Percentiles rank a stretch among this genome's conserved stretches.
Evolutionary conservation across 1,140 invertebrate species (phyloP).

Genomic region (Drosophila orosa): DNA sequence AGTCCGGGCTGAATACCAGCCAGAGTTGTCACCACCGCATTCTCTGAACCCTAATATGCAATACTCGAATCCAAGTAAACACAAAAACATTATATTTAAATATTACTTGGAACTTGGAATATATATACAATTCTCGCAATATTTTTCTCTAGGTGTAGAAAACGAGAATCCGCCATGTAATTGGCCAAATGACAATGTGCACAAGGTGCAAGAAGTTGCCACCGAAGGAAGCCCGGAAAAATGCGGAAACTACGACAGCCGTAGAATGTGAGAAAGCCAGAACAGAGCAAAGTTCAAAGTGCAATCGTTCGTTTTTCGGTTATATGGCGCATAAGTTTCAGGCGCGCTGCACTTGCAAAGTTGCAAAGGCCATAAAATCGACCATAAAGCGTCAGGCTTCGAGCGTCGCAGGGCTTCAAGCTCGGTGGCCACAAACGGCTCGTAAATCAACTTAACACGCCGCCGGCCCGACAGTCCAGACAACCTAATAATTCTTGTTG

Average conservation of each 20-base stretch:
- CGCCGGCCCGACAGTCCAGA: conserved; percentile 40
- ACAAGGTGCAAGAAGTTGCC: conserved; percentile 64
- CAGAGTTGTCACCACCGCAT: too few species aligned
- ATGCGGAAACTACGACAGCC: conserved; percentile 16
- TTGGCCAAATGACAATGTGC: conserved; percentile 69
- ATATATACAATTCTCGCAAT: not conserved
- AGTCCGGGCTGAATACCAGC: too few species aligned
- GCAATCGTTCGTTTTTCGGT: conserved; percentile 50
- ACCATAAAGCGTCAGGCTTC: conserved; percentile 58
- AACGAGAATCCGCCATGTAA: conserved; percentile 53
- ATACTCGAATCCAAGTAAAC: too few species aligned
- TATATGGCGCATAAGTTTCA: conserved; percentile 76
- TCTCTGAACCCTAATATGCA: too few species aligned
- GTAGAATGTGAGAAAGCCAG: not conserved
- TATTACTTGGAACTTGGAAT: too few species aligned
- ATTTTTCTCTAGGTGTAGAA: conserved; percentile 4
- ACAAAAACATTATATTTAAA: not conserved
- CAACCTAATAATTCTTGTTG: conserved; percentile 77
- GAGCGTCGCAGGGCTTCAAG: conserved; percentile 27
- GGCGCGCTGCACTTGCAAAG: conserved; percentile 62
- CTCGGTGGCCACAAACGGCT: conserved; percentile 35
- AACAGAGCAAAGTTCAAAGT: conserved; percentile 34
- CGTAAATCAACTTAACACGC: conserved; percentile 72
- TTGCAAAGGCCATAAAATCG: conserved; percentile 73
- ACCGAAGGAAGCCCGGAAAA: conserved; percentile 15